Percentiles rank a stretch among this genome's conserved stretches.
phyloP scores from a whole-genome alignment of 2,113 vertebrate genomes.

The Plectropomus leopardus region DNA sequence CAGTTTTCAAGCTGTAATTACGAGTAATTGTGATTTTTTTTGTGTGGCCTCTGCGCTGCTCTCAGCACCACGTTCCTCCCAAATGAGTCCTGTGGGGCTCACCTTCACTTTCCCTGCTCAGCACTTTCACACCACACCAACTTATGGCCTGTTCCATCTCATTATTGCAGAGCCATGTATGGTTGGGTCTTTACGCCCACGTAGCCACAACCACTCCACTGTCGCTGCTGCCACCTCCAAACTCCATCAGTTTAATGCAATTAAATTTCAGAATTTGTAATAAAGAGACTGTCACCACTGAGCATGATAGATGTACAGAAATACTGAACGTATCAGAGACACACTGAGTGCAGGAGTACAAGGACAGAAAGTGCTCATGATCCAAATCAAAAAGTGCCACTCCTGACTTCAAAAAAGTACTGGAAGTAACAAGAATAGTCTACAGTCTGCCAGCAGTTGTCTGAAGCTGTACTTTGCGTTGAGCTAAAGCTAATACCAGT shows the following conservation, averaged over 20 bases:
- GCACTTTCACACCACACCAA: slow-evolving; percentile 79
- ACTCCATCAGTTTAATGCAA: slow-evolving; percentile 67
- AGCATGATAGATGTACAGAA: slow-evolving; percentile 65
- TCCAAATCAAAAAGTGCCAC: neutral
- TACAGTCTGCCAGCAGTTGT: neutral
- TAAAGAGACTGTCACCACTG: slow-evolving; percentile 60
- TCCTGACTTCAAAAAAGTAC: neutral
- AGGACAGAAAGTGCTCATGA: slow-evolving; percentile 13
- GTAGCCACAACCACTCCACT: slow-evolving; percentile 62
- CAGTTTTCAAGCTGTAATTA: slow-evolving; percentile 79
- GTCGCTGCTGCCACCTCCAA: slow-evolving; percentile 57
- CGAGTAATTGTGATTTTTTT: slow-evolving; percentile 78
- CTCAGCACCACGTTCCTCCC: slow-evolving; percentile 68
- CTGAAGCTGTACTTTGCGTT: neutral
- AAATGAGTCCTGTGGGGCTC: slow-evolving; percentile 80
- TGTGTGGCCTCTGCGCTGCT: slow-evolving; percentile 69
- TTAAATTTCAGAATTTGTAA: slow-evolving; percentile 71
- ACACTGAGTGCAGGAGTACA: slow-evolving; percentile 23
- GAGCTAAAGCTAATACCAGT: neutral
- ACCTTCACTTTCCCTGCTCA: slow-evolving; percentile 80
- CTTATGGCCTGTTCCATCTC: slow-evolving; percentile 74
- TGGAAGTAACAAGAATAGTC: neutral
- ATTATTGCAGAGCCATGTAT: slow-evolving; percentile 74
- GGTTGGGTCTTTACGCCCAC: slow-evolving; percentile 70
- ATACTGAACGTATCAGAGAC: slow-evolving; percentile 35